phyloP scores from a whole-genome alignment of 23 tunicate genomes.

The Trididemnum nubilum region DNA sequence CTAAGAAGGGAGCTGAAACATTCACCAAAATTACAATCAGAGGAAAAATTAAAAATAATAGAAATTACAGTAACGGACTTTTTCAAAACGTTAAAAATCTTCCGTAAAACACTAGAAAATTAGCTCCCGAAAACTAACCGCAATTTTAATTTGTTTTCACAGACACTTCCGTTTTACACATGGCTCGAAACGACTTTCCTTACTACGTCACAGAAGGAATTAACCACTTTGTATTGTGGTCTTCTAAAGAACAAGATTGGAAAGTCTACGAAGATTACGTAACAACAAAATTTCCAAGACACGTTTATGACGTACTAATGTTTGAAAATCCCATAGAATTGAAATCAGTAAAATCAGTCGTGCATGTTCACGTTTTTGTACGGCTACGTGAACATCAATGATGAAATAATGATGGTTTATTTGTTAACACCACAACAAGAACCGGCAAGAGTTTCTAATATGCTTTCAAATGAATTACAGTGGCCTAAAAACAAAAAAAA shows the following conservation, averaged over 20 bases:
- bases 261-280: neutral
- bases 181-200: conserved; percentile 26
- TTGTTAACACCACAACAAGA: no score
- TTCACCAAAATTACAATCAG: no score
- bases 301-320: conserved; percentile 26
- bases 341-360: conserved; percentile 40
- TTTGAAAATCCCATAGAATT: conserved; percentile 26
- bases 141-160: neutral
- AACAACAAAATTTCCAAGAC: neutral
- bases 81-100: neutral
- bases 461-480: no score
- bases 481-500: no score
- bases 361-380: conserved; percentile 41
- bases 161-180: neutral
- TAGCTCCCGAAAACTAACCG: neutral
- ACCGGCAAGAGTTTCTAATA: no score
- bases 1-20: no score
- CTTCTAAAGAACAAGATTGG: neutral
- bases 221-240: conserved; percentile 27
- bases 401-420: no score
- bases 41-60: no score
- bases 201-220: conserved; percentile 1
- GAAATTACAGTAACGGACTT: no score
- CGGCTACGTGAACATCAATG: no score
- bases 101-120: neutral